phyloP scores from a whole-genome alignment of 2,797 vertebrate species.

The Mormyrus hasselquistii region DNA sequence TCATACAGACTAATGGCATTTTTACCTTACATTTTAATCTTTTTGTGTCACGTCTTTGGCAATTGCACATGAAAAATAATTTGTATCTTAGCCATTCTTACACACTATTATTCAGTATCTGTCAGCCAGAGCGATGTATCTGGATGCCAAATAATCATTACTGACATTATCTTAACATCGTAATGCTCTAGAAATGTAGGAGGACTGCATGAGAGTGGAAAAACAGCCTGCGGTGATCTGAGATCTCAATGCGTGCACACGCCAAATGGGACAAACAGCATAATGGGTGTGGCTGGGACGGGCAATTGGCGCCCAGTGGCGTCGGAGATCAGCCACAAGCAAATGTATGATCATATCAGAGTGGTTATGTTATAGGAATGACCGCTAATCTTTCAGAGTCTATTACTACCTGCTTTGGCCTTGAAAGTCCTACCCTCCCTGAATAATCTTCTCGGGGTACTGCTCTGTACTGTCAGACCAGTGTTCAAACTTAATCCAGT shows the following conservation, averaged over 20 bases:
- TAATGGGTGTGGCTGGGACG: background rate
- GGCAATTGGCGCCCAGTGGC: background rate
- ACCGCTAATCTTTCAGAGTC: background rate
- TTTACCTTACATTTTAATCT: conserved; percentile 3
- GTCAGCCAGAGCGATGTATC: background rate
- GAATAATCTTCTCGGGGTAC: background rate
- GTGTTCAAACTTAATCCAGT: background rate
- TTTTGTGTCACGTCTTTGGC: background rate
- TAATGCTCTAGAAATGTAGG: background rate
- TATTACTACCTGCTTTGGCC: background rate
- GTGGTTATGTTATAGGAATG: background rate
- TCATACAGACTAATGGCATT: background rate
- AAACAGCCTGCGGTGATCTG: background rate
- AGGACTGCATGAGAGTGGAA: background rate
- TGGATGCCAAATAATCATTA: background rate
- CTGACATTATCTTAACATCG: background rate
- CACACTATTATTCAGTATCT: background rate
- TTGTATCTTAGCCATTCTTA: conserved; percentile 8
- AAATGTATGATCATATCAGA: background rate
- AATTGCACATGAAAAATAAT: background rate
- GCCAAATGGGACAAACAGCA: background rate
- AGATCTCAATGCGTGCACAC: background rate
- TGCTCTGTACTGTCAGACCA: background rate
- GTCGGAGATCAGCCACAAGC: background rate
- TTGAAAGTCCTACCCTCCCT: background rate